These are phyloP conservation scores for Parapsyche elsis DNA, from an alignment of 1,140 invertebrate genomes.

Conservation along the genomic window DNA sequence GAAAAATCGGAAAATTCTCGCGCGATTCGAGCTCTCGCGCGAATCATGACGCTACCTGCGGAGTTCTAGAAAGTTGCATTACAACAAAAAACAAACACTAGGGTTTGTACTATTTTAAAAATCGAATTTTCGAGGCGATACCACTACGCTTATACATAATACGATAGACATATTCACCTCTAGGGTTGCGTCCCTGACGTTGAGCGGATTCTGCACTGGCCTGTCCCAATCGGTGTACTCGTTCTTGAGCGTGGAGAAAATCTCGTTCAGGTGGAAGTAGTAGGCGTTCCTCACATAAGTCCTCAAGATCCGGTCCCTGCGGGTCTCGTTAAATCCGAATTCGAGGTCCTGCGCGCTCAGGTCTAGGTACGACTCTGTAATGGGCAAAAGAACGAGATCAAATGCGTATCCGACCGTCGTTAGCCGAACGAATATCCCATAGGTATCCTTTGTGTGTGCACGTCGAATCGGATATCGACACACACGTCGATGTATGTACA, in stretches of 20 bases:
- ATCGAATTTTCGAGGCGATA: too few species aligned
- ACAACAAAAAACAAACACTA: too few species aligned
- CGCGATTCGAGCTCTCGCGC: neutral
- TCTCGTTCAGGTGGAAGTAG: conserved; percentile 90
- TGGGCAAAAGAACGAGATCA: too few species aligned
- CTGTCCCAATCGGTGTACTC: conserved; percentile 95
- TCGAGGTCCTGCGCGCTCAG: conserved; percentile 81
- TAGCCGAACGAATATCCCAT: too few species aligned
- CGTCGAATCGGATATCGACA: too few species aligned
- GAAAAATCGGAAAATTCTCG: neutral
- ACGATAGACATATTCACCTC: conserved; percentile 61
- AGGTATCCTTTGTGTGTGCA: too few species aligned
- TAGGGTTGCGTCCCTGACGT: conserved; percentile 79
- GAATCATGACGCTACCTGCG: neutral
- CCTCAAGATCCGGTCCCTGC: conserved; percentile 84
- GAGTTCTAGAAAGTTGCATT: neutral
- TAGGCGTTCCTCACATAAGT: conserved; percentile 91
- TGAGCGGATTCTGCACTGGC: conserved; percentile 77
- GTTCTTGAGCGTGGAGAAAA: conserved; percentile 89
- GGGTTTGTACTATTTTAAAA: too few species aligned
- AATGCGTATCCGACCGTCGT: too few species aligned
- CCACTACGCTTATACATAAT: neutral
- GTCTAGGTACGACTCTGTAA: conserved; percentile 79
- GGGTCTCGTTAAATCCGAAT: conserved; percentile 86
- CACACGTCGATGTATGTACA: too few species aligned